Base-by-base conservation (phyloP, 2,113 vertebrate species). In the Crocuta crocuta region DNA sequence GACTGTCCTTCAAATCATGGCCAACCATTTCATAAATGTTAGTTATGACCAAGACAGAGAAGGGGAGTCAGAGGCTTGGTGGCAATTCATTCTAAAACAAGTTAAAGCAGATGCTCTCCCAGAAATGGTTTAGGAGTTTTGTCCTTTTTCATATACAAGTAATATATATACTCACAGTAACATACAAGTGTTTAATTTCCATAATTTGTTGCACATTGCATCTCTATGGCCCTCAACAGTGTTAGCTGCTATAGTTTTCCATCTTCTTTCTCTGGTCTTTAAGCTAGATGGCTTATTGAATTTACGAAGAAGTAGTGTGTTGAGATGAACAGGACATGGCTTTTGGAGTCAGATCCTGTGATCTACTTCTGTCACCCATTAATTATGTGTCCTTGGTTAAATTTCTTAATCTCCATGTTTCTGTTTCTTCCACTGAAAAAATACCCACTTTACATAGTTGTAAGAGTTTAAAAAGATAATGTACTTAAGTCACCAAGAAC, bases 11-110 rank as follows among this genome's bases (percentile, higher is more conserved):
- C 76, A 91, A 33, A 61, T 24, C 33, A 31, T 71, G 82, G 76
- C 23, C 89, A 96, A 15, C 31, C 89, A 55, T 92, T 95, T 87
- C 45, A 88, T 84, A 85, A 96, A 88, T 16, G 33, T 96, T 87
- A 84, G 80, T 94, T 70, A 96, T 15, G 35, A 90, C 15, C 28
- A 55, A 85, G n/a, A 74, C 43, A 8, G 88, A 50, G 17, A 23
- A 83, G 31, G 21, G 21, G 24, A 87, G 24, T 55, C 58, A 66
- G 63, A 55, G 55, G 55, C 10, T 80, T 35, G 23, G 12, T 76
- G 80, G 53, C 35, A 58, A 26, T 35, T 96, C 21, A 84, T 82
- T 66, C 24, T 63, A 58, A 55, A 96, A 81, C 76, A 83, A 94
- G 43, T 82, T 61, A 80, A 83, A 58, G 83, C 86, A 76, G 6